A percentile compares a stretch with the other conserved stretches of the same genome.
These are phyloP conservation scores for Sminthopsis crassicaudata DNA, from an alignment of 2,113 vertebrate species.

Conservation along the genomic window DNA sequence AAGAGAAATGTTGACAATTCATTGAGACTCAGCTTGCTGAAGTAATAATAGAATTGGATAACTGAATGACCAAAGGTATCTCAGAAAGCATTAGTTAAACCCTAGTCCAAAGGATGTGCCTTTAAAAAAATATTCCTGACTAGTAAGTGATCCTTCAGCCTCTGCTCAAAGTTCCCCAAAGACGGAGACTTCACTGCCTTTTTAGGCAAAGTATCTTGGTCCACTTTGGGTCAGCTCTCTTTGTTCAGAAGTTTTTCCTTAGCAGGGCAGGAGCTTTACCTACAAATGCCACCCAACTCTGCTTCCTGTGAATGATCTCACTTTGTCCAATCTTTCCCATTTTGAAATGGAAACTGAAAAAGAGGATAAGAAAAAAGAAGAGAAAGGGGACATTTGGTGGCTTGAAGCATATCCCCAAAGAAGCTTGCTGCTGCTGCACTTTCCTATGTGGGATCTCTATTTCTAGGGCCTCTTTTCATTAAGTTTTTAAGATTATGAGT, in stretches of 20 bases:
- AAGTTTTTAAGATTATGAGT: no score
- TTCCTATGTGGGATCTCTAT: not conserved
- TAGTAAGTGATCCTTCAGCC: not conserved
- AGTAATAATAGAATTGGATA: not conserved
- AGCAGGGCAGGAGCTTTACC: not conserved
- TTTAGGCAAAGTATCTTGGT: not conserved
- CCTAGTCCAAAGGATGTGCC: not conserved
- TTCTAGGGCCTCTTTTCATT: not conserved
- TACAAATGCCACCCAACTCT: not conserved
- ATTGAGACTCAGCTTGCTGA: not conserved
- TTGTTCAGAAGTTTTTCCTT: not conserved
- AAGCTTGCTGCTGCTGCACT: not conserved
- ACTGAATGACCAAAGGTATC: not conserved
- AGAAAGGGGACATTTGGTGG: not conserved
- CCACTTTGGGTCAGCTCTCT: not conserved
- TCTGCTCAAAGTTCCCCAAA: not conserved
- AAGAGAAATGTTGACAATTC: not conserved
- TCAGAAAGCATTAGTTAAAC: not conserved
- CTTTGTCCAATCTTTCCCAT: not conserved
- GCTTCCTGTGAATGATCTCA: not conserved
- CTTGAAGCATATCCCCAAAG: not conserved
- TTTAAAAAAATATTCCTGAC: not conserved
- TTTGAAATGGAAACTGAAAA: not conserved
- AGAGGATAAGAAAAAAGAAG: not conserved
- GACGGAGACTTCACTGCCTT: not conserved